A percentile compares a stretch with the other conserved stretches of the same genome.
Evolutionary conservation across 2,888 invertebrate species (phyloP).

Genomic region (Drosophila greeni): DNA sequence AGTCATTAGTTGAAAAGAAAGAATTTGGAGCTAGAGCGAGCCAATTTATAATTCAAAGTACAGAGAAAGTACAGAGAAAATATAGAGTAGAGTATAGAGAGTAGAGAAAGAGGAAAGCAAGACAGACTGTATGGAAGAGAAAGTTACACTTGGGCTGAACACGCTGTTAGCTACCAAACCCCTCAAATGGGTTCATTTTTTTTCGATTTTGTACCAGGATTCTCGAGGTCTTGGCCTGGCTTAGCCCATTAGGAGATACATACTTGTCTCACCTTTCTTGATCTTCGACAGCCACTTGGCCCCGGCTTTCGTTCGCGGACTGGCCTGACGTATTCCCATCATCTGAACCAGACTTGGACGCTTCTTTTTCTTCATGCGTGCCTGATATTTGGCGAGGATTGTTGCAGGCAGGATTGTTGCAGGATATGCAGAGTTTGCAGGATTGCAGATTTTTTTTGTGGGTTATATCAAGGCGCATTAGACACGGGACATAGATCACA

Average conservation of each 20-base stretch:
- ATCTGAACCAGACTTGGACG: constrained; percentile 91
- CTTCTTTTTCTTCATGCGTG: constrained; percentile 85
- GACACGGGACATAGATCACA: constrained; percentile 64
- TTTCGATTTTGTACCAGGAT: not conserved
- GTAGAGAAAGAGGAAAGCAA: constrained; percentile 26
- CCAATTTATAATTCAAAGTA: constrained; percentile 61
- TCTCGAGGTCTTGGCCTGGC: not conserved
- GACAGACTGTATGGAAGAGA: constrained; percentile 37
- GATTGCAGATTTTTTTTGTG: constrained; percentile 7
- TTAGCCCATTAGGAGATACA: constrained; percentile 78
- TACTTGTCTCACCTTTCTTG: constrained; percentile 86
- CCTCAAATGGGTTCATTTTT: constrained; percentile 24
- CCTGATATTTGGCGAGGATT: constrained; percentile 76
- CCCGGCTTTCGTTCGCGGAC: constrained; percentile 91
- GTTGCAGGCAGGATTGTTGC: constrained; percentile 20
- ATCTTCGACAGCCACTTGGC: constrained; percentile 94
- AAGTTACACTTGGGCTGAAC: constrained; percentile 30
- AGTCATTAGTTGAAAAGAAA: constrained; percentile 46
- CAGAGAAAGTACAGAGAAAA: constrained; percentile 7
- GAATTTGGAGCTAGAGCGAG: constrained; percentile 75
- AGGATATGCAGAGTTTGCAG: constrained; percentile 5
- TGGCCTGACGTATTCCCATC: constrained; percentile 87
- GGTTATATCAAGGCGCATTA: constrained; percentile 48
- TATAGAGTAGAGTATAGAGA: not conserved
- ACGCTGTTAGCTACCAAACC: constrained; percentile 71